A percentile compares a stretch with the other conserved stretches of the same genome.
Conservation (phyloP, 2,113 vertebrate genomes). For the Larimichthys crocea region DNA sequence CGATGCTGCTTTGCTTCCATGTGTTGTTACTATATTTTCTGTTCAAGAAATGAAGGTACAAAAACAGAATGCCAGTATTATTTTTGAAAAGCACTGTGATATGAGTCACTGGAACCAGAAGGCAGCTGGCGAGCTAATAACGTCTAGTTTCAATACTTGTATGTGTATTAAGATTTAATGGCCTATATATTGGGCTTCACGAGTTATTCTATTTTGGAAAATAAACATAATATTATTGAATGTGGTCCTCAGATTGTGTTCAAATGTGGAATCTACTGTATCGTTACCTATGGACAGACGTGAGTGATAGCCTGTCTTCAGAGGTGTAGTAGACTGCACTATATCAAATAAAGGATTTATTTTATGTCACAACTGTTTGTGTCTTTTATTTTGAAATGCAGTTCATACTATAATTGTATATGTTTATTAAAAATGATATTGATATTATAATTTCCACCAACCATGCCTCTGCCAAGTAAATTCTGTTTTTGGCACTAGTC, state of each 20-base stretch:
- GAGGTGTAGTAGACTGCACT: conserved; percentile 44
- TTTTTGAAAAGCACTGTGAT: conserved; percentile 67
- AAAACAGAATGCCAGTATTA: conserved; percentile 53
- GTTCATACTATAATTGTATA: not conserved
- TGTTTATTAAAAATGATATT: not conserved
- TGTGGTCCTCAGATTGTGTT: conserved; percentile 41
- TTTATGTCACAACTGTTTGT: conserved; percentile 55
- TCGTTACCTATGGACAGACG: not conserved
- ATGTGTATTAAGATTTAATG: conserved; percentile 38
- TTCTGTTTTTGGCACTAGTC: not conserved
- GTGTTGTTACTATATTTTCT: conserved; percentile 22
- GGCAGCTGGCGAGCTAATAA: conserved; percentile 24
- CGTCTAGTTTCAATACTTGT: conserved; percentile 9
- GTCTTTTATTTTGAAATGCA: conserved; percentile 22
- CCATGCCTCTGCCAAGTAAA: not conserved
- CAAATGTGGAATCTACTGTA: conserved; percentile 31
- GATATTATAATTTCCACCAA: not conserved
- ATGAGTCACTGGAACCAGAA: conserved; percentile 14
- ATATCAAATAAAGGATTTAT: conserved; percentile 72
- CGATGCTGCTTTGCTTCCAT: conserved; percentile 26
- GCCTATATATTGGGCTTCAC: conserved; percentile 1
- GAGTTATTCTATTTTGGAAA: conserved; percentile 45
- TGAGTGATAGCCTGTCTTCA: conserved; percentile 24
- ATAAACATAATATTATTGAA: conserved; percentile 37
- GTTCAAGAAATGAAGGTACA: conserved; percentile 36